Evolutionary conservation across 2,888 invertebrate genomes (phyloP), one percentile per base, ranked within the genome.

Genomic region (Idaea biselata): DNA sequence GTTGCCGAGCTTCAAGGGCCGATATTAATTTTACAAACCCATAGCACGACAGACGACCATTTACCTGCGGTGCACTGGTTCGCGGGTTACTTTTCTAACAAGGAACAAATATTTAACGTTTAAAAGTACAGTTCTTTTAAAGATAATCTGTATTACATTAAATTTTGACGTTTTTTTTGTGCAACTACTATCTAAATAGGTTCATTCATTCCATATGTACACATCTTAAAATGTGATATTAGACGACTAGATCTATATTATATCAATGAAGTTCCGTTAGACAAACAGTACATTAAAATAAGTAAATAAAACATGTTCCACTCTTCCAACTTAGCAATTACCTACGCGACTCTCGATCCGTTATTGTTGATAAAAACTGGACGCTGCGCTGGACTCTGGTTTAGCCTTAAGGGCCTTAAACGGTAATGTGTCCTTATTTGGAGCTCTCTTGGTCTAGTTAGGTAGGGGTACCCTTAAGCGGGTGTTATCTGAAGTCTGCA

Each of bases 301-400:
- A 44, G 44, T 44, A 63, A 60, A 66, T 63, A 59, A 59, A 60
- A 60, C 62, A 54, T 16, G 62, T 63, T 7, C 17, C 8, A 14
- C 6, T 11, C 44, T 59, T 61, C 62, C 60, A 65, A 65, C 65
- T 64, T 63, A 65, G 64, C 64, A 64, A 65, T 67, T 67, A 68
- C 65, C 61, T 67, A 68, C 65, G 61, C 11, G 62, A 60, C 44
- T 53, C 44, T 56, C 8, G 56, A 44, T 44, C 44, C 44, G 44
- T 44, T 44, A 44, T 7, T 3, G 1, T 33, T 33, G 8, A 14
- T 44, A 44, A 44, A 44, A 44, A 44, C 44, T 44, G 7, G 4
- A n/a, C n/a, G n/a, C n/a, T n/a, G 32, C 7, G 7, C 32, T 6
- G 32, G 44, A 44, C 44, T 44, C 44, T 44, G 44, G 44, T 44